Evolutionary conservation across 2,888 invertebrate species (phyloP).

Genomic region (Sesia bembeciformis): DNA sequence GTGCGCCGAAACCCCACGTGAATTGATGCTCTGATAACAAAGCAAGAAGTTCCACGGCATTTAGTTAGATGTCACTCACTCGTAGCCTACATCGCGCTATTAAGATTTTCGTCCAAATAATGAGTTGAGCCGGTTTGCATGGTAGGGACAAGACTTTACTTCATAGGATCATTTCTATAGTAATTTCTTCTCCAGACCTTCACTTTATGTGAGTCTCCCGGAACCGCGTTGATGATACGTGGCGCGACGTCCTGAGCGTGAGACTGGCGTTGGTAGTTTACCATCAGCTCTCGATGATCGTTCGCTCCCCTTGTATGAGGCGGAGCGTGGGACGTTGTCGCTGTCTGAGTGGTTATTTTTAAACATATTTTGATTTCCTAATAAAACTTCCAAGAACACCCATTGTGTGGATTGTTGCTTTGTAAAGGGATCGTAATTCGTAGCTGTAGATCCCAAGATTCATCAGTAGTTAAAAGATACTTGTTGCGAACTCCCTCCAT

Average conservation of each 20-base stretch:
- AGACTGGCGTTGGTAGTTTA: slow-evolving; percentile 1
- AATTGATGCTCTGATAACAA: no score
- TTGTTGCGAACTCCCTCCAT: no score
- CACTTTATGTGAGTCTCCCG: slow-evolving; percentile 1
- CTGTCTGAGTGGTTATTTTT: background rate
- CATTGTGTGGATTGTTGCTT: no score
- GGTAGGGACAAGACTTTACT: background rate
- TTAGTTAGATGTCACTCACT: background rate
- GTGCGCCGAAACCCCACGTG: no score
- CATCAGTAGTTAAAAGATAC: no score
- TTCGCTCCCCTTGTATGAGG: background rate
- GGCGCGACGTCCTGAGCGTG: slow-evolving; percentile 1
- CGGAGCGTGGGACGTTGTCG: background rate
- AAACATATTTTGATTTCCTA: background rate
- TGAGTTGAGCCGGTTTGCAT: background rate
- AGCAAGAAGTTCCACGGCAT: no score
- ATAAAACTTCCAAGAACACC: no score
- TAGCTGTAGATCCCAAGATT: no score
- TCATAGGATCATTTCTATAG: slow-evolving; percentile 2
- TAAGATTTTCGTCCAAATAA: background rate
- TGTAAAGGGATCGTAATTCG: no score
- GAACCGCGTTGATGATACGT: background rate
- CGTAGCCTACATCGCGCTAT: background rate
- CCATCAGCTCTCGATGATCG: slow-evolving; percentile 2
- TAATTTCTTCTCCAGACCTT: slow-evolving; percentile 1